These are phyloP conservation scores for Agrypnus murinus DNA, from an alignment of 2,888 invertebrate species.

Conservation along the genomic window DNA sequence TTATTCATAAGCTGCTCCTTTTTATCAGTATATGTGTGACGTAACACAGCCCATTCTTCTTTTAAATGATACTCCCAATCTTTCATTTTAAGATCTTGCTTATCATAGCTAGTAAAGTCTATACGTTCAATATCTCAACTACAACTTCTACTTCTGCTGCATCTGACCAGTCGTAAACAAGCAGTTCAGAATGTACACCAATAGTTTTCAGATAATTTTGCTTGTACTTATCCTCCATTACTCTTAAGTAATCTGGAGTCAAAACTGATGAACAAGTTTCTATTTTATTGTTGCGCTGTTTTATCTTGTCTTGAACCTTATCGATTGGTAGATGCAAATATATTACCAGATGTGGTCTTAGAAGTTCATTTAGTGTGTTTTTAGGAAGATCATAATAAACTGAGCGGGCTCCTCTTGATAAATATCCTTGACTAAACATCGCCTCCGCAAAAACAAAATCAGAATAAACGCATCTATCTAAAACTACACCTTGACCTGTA, in stretches of 20 bases:
- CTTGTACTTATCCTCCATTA: constrained; percentile 87
- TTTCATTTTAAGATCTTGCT: constrained; percentile 79
- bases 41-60: constrained; percentile 77
- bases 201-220: constrained; percentile 84
- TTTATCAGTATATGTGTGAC: constrained; percentile 75
- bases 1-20: constrained; percentile 76
- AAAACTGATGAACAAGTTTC: constrained; percentile 85
- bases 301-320: constrained; percentile 81
- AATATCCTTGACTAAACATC: constrained; percentile 82
- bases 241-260: constrained; percentile 76
- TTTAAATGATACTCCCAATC: constrained; percentile 84
- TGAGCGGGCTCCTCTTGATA: constrained; percentile 77
- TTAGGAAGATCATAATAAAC: constrained; percentile 82
- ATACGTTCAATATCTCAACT: constrained; percentile 92
- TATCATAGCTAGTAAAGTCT: constrained; percentile 77
- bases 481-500: constrained; percentile 95
- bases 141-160: constrained; percentile 88
- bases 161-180: constrained; percentile 93
- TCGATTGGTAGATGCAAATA: constrained; percentile 91
- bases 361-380: constrained; percentile 79
- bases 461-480: constrained; percentile 88
- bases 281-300: constrained; percentile 78
- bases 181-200: constrained; percentile 83
- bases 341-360: constrained; percentile 92
- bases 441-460: constrained; percentile 92